A percentile compares a stretch with the other conserved stretches of the same genome.
Conservation (phyloP, 2,113 vertebrate genomes). For the Paradoxurus hermaphroditus region DNA sequence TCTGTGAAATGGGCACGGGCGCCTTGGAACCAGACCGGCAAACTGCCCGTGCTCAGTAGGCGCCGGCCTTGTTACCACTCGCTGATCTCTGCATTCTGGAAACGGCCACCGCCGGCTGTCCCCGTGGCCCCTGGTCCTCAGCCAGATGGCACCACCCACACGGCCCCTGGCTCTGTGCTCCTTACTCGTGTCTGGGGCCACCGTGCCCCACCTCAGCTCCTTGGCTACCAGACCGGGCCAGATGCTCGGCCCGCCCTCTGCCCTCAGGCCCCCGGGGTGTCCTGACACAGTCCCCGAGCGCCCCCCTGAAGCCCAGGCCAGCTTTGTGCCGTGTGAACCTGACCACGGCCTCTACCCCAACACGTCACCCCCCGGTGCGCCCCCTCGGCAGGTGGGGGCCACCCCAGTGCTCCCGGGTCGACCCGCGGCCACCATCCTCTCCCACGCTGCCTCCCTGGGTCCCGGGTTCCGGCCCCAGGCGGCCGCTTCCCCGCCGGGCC, state of each 20-base stretch:
- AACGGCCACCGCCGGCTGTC: not conserved
- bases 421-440: too few relatives aligned
- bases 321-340: not conserved
- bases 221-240: not conserved
- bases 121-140: not conserved
- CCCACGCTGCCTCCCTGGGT: not conserved
- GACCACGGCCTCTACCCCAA: accelerated
- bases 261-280: not conserved
- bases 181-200: not conserved
- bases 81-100: not conserved
- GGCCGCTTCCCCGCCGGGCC: not conserved
- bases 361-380: not conserved
- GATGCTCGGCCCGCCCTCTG: not conserved
- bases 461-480: not conserved
- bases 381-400: not conserved
- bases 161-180: not conserved
- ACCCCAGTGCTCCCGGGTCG: not conserved
- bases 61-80: not conserved
- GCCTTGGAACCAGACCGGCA: not conserved
- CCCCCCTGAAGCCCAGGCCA: not conserved
- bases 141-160: not conserved
- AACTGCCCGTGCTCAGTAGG: accelerated
- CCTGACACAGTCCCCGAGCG: not conserved
- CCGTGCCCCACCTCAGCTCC: not conserved
- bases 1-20: not conserved